Conservation (phyloP, 2,888 invertebrate genomes). For the Macroteleia sp. region DNA sequence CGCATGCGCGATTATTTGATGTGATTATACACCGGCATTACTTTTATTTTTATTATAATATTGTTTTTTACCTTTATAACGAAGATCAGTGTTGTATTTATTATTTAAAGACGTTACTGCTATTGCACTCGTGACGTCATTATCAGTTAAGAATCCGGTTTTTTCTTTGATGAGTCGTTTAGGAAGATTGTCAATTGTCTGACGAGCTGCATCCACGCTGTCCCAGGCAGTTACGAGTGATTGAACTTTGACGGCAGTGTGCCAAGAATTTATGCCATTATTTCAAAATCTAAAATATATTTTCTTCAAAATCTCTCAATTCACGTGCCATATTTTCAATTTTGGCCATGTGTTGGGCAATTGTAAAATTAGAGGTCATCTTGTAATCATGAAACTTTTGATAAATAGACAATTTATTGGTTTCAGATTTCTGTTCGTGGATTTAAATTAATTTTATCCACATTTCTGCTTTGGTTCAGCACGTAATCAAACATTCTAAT, state of each 20-base stretch:
- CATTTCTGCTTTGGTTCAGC: constrained; percentile 63
- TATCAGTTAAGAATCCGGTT: too few relatives aligned
- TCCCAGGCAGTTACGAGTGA: constrained; percentile 57
- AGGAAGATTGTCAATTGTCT: too few relatives aligned
- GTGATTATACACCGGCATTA: too few relatives aligned
- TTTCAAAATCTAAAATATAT: constrained; percentile 48
- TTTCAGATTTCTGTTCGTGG: constrained; percentile 10
- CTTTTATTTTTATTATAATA: too few relatives aligned
- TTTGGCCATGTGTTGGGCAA: not conserved
- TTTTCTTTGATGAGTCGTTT: too few relatives aligned
- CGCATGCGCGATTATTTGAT: too few relatives aligned
- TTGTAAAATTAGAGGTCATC: not conserved
- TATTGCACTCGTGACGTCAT: too few relatives aligned
- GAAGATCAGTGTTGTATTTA: too few relatives aligned
- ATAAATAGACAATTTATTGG: constrained; percentile 14
- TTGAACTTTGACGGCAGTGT: constrained; percentile 60
- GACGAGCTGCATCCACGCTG: too few relatives aligned
- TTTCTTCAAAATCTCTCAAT: constrained; percentile 55
- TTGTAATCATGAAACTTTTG: not conserved
- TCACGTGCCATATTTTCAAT: not conserved
- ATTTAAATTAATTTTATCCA: not conserved
- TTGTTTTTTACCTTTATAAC: too few relatives aligned
- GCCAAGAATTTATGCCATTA: constrained; percentile 67
- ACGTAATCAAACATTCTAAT: constrained; percentile 56
- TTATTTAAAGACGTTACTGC: too few relatives aligned